phyloP scores from a whole-genome alignment of 2,797 vertebrate genomes.

The Pagetopsis macropterus region DNA sequence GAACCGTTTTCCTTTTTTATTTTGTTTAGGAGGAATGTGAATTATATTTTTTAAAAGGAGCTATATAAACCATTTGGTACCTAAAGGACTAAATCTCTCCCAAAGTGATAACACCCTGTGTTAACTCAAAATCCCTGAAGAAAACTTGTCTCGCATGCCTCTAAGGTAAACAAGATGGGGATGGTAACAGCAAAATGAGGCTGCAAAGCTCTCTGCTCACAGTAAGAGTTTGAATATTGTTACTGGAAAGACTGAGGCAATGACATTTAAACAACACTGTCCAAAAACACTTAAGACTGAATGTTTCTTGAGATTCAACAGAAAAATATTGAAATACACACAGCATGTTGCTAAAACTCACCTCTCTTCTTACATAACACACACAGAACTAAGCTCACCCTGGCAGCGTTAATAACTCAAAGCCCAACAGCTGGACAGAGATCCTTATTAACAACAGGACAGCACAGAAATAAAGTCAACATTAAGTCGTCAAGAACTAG shows the following conservation, averaged over 20 bases:
- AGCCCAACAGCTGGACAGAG: conserved; percentile 15
- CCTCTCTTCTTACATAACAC: conserved; percentile 15
- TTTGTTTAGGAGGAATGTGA: not conserved
- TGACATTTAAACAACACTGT: not conserved
- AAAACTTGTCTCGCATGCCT: too few relatives aligned
- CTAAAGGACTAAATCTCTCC: too few relatives aligned
- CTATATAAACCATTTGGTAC: not conserved
- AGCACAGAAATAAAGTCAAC: not conserved
- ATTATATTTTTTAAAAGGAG: not conserved
- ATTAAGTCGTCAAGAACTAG: conserved; percentile 6
- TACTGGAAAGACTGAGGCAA: not conserved
- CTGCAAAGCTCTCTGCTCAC: too few relatives aligned
- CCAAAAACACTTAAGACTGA: not conserved
- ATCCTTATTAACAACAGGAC: not conserved
- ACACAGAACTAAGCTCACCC: conserved; percentile 18
- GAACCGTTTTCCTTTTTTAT: too few relatives aligned
- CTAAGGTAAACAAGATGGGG: too few relatives aligned
- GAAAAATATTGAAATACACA: conserved; percentile 6
- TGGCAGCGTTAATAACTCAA: conserved; percentile 8
- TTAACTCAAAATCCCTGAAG: too few relatives aligned
- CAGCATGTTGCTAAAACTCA: not conserved
- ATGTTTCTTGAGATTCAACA: not conserved
- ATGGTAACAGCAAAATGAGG: too few relatives aligned
- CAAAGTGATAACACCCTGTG: too few relatives aligned
- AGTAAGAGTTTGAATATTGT: too few relatives aligned